Conservation (phyloP, 2,113 vertebrate species). For the Siphamia tubifer region DNA sequence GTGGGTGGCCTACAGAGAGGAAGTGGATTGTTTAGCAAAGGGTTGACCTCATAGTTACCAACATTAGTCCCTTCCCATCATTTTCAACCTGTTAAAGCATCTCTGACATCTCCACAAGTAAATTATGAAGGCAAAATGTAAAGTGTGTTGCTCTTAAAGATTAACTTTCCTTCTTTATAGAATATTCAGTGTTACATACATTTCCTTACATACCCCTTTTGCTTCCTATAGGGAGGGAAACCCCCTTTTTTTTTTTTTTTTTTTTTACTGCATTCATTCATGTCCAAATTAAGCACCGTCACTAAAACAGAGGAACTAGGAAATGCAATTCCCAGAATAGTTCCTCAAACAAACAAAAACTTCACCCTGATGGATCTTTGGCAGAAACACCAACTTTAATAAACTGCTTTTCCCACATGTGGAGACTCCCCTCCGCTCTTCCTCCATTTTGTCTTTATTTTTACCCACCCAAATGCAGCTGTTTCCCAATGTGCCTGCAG, state of each 20-base stretch:
- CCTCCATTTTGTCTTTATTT: slow-evolving; percentile 18
- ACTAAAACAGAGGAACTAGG: slow-evolving; percentile 12
- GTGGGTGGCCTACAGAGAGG: slow-evolving; percentile 6
- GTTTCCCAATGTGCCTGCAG: slow-evolving; percentile 27
- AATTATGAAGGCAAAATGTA: background rate
- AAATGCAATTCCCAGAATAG: slow-evolving; percentile 29
- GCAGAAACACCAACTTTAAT: slow-evolving; percentile 7
- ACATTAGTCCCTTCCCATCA: background rate
- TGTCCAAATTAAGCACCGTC: background rate
- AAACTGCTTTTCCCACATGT: slow-evolving; percentile 20
- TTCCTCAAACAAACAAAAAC: slow-evolving; percentile 22
- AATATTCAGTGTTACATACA: background rate
- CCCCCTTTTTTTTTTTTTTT: no score
- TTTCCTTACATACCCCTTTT: background rate
- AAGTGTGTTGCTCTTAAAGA: background rate
- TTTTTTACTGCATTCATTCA: background rate
- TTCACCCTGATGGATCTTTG: background rate
- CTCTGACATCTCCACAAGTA: background rate
- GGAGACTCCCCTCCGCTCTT: slow-evolving; percentile 2
- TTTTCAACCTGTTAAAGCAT: no score
- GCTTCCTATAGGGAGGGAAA: background rate
- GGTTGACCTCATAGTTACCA: background rate
- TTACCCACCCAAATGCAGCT: slow-evolving; percentile 49
- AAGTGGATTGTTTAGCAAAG: slow-evolving; percentile 23
- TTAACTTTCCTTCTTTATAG: background rate